Evolutionary conservation across 1,140 invertebrate genomes (phyloP).

Genomic region (Chironomus tepperi): DNA sequence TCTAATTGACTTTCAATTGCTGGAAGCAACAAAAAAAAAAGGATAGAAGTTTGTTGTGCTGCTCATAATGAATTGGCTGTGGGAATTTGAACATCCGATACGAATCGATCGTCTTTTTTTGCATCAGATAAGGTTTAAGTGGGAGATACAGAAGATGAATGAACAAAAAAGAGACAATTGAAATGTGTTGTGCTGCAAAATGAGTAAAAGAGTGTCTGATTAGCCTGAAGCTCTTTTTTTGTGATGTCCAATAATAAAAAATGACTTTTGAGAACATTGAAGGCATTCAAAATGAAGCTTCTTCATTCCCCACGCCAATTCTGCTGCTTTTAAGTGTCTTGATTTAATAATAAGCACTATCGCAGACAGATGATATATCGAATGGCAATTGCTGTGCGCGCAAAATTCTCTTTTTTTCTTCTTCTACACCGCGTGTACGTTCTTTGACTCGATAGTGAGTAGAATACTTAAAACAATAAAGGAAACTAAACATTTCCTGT

Average conservation of each 20-base stretch:
- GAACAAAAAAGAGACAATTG: conserved; percentile 10
- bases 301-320: not conserved
- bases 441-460: not conserved
- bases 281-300: not conserved
- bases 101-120: not conserved
- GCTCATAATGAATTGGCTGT: not conserved
- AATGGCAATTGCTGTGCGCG: not conserved
- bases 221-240: not conserved
- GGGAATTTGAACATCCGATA: not conserved
- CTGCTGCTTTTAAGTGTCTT: not conserved
- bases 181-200: not conserved
- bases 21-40: not conserved
- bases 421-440: not conserved
- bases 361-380: not conserved
- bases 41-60: not conserved
- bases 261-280: not conserved
- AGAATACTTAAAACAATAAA: conserved; percentile 18
- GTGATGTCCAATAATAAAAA: not conserved
- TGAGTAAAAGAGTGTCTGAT: not conserved
- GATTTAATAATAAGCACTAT: not conserved
- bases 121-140: not conserved
- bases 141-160: not conserved
- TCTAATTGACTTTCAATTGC: conserved; percentile 22
- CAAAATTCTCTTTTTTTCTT: not conserved
- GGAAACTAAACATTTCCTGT: conserved; percentile 24